Evolutionary conservation across 2,888 invertebrate species (phyloP).

Genomic region (Agrotis exclamationis): DNA sequence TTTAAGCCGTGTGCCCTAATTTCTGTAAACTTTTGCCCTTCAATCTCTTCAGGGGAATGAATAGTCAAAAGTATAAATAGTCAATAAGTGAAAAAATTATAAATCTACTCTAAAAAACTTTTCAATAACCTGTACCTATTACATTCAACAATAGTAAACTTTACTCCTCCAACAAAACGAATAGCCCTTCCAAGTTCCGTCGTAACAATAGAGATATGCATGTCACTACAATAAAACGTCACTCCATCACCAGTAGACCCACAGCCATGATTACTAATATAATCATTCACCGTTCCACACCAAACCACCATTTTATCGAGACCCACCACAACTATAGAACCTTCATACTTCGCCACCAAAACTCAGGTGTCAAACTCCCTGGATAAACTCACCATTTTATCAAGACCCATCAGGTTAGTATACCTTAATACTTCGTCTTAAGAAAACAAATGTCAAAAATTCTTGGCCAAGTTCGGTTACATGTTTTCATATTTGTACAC

Average conservation of each 20-base stretch:
- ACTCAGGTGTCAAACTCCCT: constrained; percentile 35
- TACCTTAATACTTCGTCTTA: too few species aligned
- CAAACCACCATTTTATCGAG: constrained; percentile 68
- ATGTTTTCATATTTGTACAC: constrained; percentile 65
- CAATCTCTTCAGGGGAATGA: too few species aligned
- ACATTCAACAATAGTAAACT: background rate
- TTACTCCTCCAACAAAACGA: background rate
- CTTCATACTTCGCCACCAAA: constrained; percentile 1
- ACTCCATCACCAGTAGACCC: constrained; percentile 65
- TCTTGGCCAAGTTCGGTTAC: constrained; percentile 30
- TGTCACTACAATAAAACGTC: constrained; percentile 64
- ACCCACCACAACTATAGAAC: constrained; percentile 50
- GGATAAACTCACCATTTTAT: too few species aligned
- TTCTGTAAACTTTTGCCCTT: too few species aligned
- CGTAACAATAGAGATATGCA: constrained; percentile 70
- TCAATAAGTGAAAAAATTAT: too few species aligned
- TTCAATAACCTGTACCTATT: background rate
- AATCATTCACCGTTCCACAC: constrained; percentile 80
- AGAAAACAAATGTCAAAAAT: constrained; percentile 6
- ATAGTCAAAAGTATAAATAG: too few species aligned
- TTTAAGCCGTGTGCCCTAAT: too few species aligned
- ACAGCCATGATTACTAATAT: constrained; percentile 74
- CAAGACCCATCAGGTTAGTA: too few species aligned
- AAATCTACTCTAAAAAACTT: background rate
- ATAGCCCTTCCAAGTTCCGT: constrained; percentile 14